Evolutionary conservation across 1,140 invertebrate genomes (phyloP), one percentile per base, ranked within the genome.

Genomic region (Cotesia chilonis): DNA sequence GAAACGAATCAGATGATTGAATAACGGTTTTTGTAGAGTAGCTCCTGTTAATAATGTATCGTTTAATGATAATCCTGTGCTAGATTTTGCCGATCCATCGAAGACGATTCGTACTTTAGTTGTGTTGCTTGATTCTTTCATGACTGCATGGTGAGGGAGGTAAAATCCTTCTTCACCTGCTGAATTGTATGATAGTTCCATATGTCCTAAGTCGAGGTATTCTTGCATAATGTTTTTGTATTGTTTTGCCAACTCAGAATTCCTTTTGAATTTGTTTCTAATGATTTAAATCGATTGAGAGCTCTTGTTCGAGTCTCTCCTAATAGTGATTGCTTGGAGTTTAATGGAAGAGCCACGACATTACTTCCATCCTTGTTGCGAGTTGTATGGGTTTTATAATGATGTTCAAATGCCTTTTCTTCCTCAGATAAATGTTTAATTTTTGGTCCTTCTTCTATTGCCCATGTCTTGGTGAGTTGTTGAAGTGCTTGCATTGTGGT

Each of bases 51-150:
- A 1, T 0, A 70, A 12, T 1, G 41, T 64, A 3, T 70, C 69
- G 38, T 70, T 70, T 35, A 70, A 17, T 4, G 69, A 70, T 10
- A 54, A 37, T n/a, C 60, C 69, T 1, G 59, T 28, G 6, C n/a
- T n/a, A 2, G 69, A 63, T 77, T 77, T 68, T 70, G 65, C 69
- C 9, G 80, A 80, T 4, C 63, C 79, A 65, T 82, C 76, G 60
- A 80, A 82, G 0, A 82, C 80, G 0, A 78, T 67, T 1, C 81
- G 60, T 0, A 80, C 1, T 61, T 78, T 78, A 4, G 78, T 80
- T 0, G 76, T 77, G 1, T 14, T 52, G 35, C 73, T 79, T 1
- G 74, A 47, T 68, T 74, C 71, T 4, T 76, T 76, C 5, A 81
- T 72, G 0, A 81, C 79, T 0, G 77, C 68, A 9, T 78, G 76